These are phyloP conservation scores for Epiblema foenella DNA, from an alignment of 2,888 invertebrate genomes.

Conservation along the genomic window DNA sequence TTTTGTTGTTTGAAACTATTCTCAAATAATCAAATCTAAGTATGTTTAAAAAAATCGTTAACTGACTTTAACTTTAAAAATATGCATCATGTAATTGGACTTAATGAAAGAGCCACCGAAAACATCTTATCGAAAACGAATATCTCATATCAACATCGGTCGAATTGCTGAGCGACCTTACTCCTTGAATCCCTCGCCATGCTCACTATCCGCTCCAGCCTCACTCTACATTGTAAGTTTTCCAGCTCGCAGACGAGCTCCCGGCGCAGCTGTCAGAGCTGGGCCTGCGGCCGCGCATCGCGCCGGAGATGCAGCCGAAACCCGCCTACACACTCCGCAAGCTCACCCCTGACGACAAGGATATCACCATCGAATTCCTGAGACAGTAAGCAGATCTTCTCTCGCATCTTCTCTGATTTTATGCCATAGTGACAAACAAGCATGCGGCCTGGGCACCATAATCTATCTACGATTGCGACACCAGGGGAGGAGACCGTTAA, in stretches of 20 bases:
- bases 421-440: too few species aligned
- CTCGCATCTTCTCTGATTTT: too few species aligned
- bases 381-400: slow-evolving; percentile 58
- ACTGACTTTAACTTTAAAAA: too few species aligned
- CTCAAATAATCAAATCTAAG: too few species aligned
- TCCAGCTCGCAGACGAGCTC: slow-evolving; percentile 76
- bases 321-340: slow-evolving; percentile 65
- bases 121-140: not conserved
- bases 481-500: not conserved
- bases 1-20: too few species aligned
- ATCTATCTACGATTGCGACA: too few species aligned
- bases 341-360: slow-evolving; percentile 65
- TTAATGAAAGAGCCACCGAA: too few species aligned
- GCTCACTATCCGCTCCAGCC: not conserved
- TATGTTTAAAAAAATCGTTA: too few species aligned
- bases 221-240: slow-evolving; percentile 31
- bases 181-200: not conserved
- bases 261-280: slow-evolving; percentile 75
- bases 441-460: too few species aligned
- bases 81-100: too few species aligned
- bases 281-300: slow-evolving; percentile 62
- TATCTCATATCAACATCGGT: not conserved
- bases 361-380: slow-evolving; percentile 67
- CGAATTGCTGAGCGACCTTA: not conserved
- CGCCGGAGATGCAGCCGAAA: slow-evolving; percentile 55